Percentiles rank a stretch among this genome's conserved stretches.
phyloP scores from a whole-genome alignment of 2,113 vertebrate genomes.

The Pseudolaguvia tuberculata region DNA sequence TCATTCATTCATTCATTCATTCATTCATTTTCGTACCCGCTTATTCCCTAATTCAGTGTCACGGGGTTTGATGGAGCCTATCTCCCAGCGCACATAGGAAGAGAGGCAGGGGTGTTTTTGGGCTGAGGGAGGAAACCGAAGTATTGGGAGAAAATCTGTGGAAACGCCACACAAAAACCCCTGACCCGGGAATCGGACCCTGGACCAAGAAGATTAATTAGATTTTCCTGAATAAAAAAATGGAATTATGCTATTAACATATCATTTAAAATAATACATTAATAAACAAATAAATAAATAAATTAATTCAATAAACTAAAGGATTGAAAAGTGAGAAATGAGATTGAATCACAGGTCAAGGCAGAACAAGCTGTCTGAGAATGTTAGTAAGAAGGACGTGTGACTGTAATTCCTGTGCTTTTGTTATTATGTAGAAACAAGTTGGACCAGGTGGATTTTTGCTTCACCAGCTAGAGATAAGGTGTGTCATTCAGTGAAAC shows the following conservation, averaged over 20 bases:
- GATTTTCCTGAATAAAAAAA: background rate
- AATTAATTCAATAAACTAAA: background rate
- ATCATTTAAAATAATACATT: too few species aligned
- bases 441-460: constrained; percentile 43
- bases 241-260: background rate
- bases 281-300: background rate
- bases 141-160: too few species aligned
- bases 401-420: constrained; percentile 16
- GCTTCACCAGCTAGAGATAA: background rate
- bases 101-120: too few species aligned
- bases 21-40: too few species aligned
- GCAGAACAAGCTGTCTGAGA: constrained; percentile 5
- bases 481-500: constrained; percentile 1
- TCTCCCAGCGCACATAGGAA: too few species aligned
- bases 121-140: too few species aligned
- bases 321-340: background rate
- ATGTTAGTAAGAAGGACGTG: constrained; percentile 32
- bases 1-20: too few species aligned
- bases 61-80: too few species aligned
- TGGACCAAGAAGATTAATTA: too few species aligned
- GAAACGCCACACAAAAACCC: too few species aligned
- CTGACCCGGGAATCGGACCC: too few species aligned
- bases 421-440: constrained; percentile 30
- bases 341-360: background rate
- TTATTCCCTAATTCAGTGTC: too few species aligned